phyloP scores from a whole-genome alignment of 2,888 invertebrate genomes.

The Apoda limacodes region DNA sequence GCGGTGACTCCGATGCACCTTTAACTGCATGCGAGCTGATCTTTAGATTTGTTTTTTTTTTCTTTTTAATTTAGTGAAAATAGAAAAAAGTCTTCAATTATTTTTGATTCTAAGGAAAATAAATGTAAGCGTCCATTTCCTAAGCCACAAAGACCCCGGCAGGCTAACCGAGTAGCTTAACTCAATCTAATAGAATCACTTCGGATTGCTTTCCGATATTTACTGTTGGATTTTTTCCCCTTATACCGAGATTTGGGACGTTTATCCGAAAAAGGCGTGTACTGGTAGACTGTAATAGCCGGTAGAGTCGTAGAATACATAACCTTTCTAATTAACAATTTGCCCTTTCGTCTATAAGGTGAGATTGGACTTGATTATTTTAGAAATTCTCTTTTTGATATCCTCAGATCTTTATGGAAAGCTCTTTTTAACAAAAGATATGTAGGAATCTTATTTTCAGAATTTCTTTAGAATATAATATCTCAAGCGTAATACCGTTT shows the following conservation, averaged over 20 bases:
- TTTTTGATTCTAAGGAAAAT: too few species aligned
- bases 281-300: constrained; percentile 44
- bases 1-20: too few species aligned
- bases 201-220: constrained; percentile 65
- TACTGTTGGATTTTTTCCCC: constrained; percentile 64
- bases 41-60: too few species aligned
- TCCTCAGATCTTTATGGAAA: not conserved
- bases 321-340: constrained; percentile 59
- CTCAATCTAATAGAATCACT: constrained; percentile 65
- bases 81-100: too few species aligned
- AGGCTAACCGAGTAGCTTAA: constrained; percentile 43
- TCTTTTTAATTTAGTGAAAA: too few species aligned
- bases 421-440: not conserved
- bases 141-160: constrained; percentile 33
- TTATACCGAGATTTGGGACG: constrained; percentile 52
- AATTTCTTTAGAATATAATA: too few species aligned
- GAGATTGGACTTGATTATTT: constrained; percentile 29
- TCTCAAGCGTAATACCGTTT: constrained; percentile 50
- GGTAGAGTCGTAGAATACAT: constrained; percentile 46
- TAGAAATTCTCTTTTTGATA: constrained; percentile 16
- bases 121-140: constrained; percentile 29
- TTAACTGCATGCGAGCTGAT: too few species aligned
- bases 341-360: constrained; percentile 28
- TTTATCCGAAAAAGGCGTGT: constrained; percentile 61
- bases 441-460: constrained; percentile 38